These are phyloP conservation scores for Pseudorhiza aurosa DNA, from an alignment of 30 jellyfish, hydroid and myxozoan species.

Conservation along the genomic window DNA sequence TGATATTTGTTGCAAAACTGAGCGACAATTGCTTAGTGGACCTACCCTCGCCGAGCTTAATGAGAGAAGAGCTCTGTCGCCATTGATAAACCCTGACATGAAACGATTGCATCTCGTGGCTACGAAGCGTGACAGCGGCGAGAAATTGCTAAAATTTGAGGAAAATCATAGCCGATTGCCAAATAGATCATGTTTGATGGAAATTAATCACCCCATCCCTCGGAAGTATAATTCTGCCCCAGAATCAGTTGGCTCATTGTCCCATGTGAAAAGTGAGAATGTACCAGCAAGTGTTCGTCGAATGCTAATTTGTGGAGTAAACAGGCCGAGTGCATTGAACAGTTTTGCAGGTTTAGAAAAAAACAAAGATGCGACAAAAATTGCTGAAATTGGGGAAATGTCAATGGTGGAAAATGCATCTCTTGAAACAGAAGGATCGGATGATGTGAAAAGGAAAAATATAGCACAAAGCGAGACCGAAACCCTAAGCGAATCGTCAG, in stretches of 20 bases:
- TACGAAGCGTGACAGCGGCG: constrained; percentile 40
- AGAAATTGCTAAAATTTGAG: constrained; percentile 26
- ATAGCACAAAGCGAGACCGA: constrained; percentile 29
- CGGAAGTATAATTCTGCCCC: constrained; percentile 6
- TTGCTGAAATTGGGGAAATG: background rate
- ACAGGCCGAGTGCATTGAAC: constrained; percentile 67
- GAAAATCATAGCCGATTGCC: constrained; percentile 13
- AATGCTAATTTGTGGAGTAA: constrained; percentile 48
- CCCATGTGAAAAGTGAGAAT: constrained; percentile 37
- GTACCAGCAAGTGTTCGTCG: constrained; percentile 44
- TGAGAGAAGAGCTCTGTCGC: constrained; percentile 80
- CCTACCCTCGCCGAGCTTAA: constrained; percentile 85
- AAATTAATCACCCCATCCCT: constrained; percentile 60
- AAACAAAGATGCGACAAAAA: background rate
- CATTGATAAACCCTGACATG: constrained; percentile 85
- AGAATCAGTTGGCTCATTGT: constrained; percentile 10
- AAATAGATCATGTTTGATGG: constrained; percentile 40
- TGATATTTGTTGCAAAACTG: constrained; percentile 72
- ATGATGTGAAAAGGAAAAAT: constrained; percentile 2
- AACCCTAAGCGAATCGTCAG: constrained; percentile 19
- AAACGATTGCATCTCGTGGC: constrained; percentile 83
- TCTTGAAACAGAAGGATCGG: background rate
- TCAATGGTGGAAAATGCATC: background rate
- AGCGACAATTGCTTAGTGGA: constrained; percentile 43
- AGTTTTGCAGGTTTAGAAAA: constrained; percentile 16